A percentile compares a stretch with the other conserved stretches of the same genome.
Conservation (phyloP, 2,888 invertebrate genomes). For the Caenorhabditis angaria region DNA sequence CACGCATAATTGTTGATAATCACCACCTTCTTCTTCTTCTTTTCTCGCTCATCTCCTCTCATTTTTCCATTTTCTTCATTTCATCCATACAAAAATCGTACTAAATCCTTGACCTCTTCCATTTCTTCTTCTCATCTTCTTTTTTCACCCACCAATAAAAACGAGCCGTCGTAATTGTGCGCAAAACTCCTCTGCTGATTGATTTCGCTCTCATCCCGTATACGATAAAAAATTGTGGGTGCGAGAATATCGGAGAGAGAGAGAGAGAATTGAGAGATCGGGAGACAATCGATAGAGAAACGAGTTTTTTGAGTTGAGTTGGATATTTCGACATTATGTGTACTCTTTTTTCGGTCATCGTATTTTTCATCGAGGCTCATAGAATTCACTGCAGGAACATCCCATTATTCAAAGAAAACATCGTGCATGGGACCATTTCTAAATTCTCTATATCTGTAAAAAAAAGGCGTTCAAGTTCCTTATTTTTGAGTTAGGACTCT, state of each 20-base stretch:
- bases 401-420: too few relatives aligned
- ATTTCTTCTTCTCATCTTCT: neutral
- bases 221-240: too few relatives aligned
- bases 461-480: too few relatives aligned
- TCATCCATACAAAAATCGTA: neutral
- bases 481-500: too few relatives aligned
- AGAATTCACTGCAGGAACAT: too few relatives aligned
- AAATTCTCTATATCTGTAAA: too few relatives aligned
- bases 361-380: too few relatives aligned
- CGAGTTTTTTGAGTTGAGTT: neutral
- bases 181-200: neutral
- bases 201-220: too few relatives aligned
- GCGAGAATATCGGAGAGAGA: neutral
- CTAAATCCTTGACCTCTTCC: constrained; percentile 4
- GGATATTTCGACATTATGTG: too few relatives aligned
- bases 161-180: neutral
- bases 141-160: neutral
- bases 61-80: neutral
- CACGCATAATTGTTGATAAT: constrained; percentile 23
- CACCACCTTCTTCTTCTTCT: constrained; percentile 13
- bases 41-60: constrained; percentile 12
- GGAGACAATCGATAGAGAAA: neutral
- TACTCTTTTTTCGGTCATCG: too few relatives aligned
- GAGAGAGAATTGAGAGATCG: neutral
- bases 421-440: too few relatives aligned